These are phyloP conservation scores for Trichechus manatus DNA, from an alignment of 2,113 vertebrate genomes.

Conservation along the genomic window DNA sequence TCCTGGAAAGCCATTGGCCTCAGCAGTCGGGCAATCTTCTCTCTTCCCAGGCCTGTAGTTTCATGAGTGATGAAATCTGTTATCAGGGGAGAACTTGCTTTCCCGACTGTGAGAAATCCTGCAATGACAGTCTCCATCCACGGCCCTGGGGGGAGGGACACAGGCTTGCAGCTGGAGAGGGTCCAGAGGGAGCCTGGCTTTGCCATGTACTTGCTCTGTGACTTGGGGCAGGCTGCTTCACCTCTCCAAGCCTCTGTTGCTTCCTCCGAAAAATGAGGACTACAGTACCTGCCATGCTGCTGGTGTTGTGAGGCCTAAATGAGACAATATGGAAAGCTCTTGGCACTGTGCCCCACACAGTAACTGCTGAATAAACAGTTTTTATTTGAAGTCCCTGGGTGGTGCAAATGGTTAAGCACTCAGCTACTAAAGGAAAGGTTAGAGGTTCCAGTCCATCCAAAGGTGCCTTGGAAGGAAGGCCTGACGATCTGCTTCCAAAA, in stretches of 20 bases:
- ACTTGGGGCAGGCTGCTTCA: neutral
- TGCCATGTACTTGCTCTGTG: neutral
- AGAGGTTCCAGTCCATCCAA: neutral
- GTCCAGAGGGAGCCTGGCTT: neutral
- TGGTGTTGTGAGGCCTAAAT: neutral
- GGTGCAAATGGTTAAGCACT: neutral
- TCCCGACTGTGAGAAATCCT: slow-evolving; percentile 43
- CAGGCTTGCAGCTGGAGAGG: neutral
- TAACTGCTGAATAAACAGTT: neutral
- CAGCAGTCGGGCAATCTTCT: slow-evolving; percentile 23
- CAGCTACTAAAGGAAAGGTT: neutral
- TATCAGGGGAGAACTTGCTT: slow-evolving; percentile 64
- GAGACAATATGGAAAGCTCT: neutral
- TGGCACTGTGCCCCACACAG: neutral
- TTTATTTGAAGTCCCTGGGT: neutral
- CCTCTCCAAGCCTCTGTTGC: neutral
- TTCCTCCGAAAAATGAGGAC: neutral
- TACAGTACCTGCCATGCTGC: neutral
- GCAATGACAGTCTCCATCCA: slow-evolving; percentile 52
- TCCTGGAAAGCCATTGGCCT: slow-evolving; percentile 50
- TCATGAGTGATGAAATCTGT: slow-evolving; percentile 66
- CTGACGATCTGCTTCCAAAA: neutral
- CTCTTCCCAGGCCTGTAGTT: slow-evolving; percentile 65
- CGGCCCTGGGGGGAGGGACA: neutral
- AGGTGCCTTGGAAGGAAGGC: neutral